Percentiles rank a stretch among this genome's conserved stretches.
Conservation (phyloP, 1,140 invertebrate species). For the Drosophila mojavensis region DNA sequence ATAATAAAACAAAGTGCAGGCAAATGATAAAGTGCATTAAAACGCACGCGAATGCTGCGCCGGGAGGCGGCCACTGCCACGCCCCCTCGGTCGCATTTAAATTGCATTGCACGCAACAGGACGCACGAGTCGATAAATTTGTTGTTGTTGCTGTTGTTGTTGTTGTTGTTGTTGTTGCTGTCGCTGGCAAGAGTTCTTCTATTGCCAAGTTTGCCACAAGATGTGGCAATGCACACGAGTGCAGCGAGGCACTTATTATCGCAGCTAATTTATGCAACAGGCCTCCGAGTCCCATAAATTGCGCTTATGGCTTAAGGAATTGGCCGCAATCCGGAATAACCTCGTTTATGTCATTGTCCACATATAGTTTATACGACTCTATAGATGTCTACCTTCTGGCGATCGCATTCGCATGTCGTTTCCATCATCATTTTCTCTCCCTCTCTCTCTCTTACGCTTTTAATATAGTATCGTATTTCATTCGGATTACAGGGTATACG, state of each 20-base stretch:
- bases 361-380: constrained; percentile 8
- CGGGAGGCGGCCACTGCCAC: constrained; percentile 46
- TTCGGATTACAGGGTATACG: background rate
- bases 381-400: background rate
- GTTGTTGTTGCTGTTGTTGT: constrained; percentile 28
- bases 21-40: constrained; percentile 77
- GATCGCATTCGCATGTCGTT: background rate
- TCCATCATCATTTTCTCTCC: background rate
- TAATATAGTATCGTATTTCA: background rate
- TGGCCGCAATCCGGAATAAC: constrained; percentile 25
- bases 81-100: constrained; percentile 63
- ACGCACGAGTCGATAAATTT: constrained; percentile 78
- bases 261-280: constrained; percentile 72
- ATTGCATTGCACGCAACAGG: constrained; percentile 77
- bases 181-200: constrained; percentile 38
- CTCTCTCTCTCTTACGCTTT: background rate
- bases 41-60: constrained; percentile 62
- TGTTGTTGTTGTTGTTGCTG: constrained; percentile 28
- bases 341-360: constrained; percentile 20
- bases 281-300: constrained; percentile 46
- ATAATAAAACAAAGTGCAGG: constrained; percentile 76
- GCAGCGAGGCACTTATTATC: constrained; percentile 62
- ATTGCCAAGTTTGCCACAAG: constrained; percentile 12
- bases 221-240: constrained; percentile 28
- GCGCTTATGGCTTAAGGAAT: constrained; percentile 8